Conservation (phyloP, 2,888 invertebrate species). For the Apocheima hispidaria region DNA sequence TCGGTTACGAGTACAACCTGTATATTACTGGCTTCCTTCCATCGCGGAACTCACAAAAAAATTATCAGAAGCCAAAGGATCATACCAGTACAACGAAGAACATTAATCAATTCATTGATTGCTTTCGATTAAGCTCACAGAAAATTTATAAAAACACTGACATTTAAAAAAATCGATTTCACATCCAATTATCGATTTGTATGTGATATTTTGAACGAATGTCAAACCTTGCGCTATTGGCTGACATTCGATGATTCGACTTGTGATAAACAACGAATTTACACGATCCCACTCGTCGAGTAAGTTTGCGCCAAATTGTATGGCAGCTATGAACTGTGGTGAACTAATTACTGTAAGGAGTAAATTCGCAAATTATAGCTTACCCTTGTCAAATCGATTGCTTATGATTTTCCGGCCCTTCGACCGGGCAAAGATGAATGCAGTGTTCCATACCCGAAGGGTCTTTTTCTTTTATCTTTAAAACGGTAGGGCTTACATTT, state of each 20-base stretch:
- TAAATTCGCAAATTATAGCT: too few species aligned
- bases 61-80: neutral
- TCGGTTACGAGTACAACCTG: too few species aligned
- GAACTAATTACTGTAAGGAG: too few species aligned
- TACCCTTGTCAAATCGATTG: too few species aligned
- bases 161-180: slow-evolving; percentile 24
- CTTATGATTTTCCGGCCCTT: too few species aligned
- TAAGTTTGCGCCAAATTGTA: neutral
- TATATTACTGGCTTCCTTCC: too few species aligned
- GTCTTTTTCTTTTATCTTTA: too few species aligned
- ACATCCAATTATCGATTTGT: slow-evolving; percentile 14
- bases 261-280: slow-evolving; percentile 23
- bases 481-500: too few species aligned
- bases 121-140: neutral
- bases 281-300: slow-evolving; percentile 20
- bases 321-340: slow-evolving; percentile 4
- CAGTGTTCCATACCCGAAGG: too few species aligned
- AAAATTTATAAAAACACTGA: slow-evolving; percentile 14
- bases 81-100: neutral
- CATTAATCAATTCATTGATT: neutral
- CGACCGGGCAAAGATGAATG: too few species aligned
- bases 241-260: slow-evolving; percentile 30
- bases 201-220: slow-evolving; percentile 29
- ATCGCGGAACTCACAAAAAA: too few species aligned
- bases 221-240: slow-evolving; percentile 19